Evolutionary conservation across 92 coral and sea anemone genomes (phyloP).

Genomic region (Heteractis magnifica): DNA sequence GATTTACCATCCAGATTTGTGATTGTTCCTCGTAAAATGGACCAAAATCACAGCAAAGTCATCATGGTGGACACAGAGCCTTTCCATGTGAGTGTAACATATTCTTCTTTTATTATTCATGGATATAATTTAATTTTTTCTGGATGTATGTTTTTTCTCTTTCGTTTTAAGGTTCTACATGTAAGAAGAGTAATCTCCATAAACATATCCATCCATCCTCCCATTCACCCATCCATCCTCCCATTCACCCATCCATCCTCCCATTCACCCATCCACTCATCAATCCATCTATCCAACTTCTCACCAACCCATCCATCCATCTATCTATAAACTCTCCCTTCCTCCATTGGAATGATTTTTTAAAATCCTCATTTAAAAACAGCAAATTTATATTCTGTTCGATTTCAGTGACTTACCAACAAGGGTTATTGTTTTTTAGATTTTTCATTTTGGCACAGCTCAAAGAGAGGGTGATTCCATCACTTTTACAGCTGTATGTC

Average conservation of each 20-base stretch:
- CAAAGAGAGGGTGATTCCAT: conserved; percentile 54
- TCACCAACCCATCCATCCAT: neutral
- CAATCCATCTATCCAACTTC: too few relatives aligned
- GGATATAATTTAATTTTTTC: too few relatives aligned
- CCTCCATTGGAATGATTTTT: neutral
- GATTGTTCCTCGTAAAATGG: conserved; percentile 69
- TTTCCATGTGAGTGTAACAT: conserved; percentile 66
- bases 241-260: too few relatives aligned
- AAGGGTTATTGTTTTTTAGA: conserved; percentile 34
- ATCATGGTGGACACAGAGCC: conserved; percentile 83
- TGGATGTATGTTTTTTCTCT: too few relatives aligned
- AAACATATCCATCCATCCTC: too few relatives aligned
- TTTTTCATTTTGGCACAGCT: conserved; percentile 87
- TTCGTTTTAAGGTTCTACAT: too few relatives aligned
- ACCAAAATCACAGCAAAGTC: conserved; percentile 33
- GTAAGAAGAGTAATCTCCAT: too few relatives aligned
- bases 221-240: too few relatives aligned
- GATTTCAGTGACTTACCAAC: too few relatives aligned
- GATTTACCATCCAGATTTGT: conserved; percentile 83
- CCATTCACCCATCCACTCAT: too few relatives aligned
- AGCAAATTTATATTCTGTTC: neutral
- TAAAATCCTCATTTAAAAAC: too few relatives aligned
- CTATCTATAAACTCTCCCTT: neutral
- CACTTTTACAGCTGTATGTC: conserved; percentile 68
- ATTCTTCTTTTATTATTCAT: neutral